phyloP scores from a whole-genome alignment of 2,888 invertebrate genomes.

The Leptothorax acervorum region DNA sequence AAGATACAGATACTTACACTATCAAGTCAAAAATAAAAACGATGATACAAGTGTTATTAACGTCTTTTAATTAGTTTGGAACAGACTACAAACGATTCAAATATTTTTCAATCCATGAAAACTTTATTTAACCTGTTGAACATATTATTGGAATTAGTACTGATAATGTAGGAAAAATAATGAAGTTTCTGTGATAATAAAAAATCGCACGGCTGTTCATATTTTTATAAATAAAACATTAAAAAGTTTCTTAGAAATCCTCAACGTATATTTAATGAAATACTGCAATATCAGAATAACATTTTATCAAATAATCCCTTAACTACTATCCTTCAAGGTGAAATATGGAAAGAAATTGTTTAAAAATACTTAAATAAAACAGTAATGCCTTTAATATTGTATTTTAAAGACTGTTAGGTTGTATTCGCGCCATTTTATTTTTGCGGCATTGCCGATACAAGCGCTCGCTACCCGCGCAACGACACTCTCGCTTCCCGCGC shows the following conservation, averaged over 20 bases:
- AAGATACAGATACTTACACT: neutral
- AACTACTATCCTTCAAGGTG: neutral
- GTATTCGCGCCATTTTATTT: too few relatives aligned
- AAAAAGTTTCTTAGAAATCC: neutral
- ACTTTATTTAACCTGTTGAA: neutral
- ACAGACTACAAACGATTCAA: conserved; percentile 15
- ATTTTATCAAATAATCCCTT: neutral
- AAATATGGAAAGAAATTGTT: neutral
- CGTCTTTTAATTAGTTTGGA: neutral
- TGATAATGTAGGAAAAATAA: conserved; percentile 4
- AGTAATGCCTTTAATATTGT: conserved; percentile 4
- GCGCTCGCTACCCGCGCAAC: too few relatives aligned
- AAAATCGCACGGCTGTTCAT: neutral
- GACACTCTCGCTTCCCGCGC: too few relatives aligned
- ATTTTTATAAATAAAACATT: neutral
- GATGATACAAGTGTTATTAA: neutral
- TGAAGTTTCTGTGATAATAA: neutral
- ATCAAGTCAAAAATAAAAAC: neutral
- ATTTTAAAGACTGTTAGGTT: too few relatives aligned
- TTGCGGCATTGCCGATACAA: too few relatives aligned
- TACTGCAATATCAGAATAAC: neutral
- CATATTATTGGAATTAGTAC: neutral
- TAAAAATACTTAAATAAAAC: neutral
- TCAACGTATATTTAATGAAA: neutral
- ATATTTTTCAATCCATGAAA: neutral